Evolutionary conservation across 1,140 invertebrate species (phyloP), one percentile per base, ranked within the genome.

Genomic region (Dendrolimus kikuchii): DNA sequence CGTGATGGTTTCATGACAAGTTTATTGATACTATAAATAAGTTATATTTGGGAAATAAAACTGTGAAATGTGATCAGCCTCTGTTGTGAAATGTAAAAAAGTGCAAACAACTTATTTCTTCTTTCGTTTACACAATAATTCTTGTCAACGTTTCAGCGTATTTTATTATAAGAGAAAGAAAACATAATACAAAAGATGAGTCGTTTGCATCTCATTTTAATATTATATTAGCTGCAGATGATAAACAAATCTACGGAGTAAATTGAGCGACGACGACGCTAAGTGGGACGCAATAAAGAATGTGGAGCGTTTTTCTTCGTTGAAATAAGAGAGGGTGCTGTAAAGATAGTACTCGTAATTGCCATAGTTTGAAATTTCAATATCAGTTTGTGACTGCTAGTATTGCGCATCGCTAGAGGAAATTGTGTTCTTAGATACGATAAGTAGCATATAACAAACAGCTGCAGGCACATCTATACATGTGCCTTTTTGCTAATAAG

Each of bases 1-100:
- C 51, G 23, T 54, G 55, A 51, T 40, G 53, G 54, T 44, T 57
- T 56, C 46, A 9, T 43, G 41, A 49, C 57, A 51, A 48, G 46
- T 59, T 53, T 54, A 47, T 54, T 51, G 49, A 51, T 51, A 23
- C 49, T 23, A 42, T 51, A 42, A 51, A 51, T 45, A n/a, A 9
- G 43, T 45, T 45, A 8, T 45, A 7, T n/a, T 23, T 23, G 23
- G 23, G 23, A 23, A 8, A 8, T 3, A 9, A 45, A 45, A n/a
- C n/a, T 9, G 6, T 9, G 43, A 45, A n/a, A 45, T 45, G 43
- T 45, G 5, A 8, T n/a, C 1, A 5, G 6, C 23, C 23, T 5
- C 23, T 45, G n/a, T 45, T 9, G 5, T 7, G 3, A 45, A 45
- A 9, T 45, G 1, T 23, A 23, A 23, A 23, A n/a, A 23, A 23